Evolutionary conservation across 1,140 invertebrate genomes (phyloP).

Genomic region (Centruroides vittatus): DNA sequence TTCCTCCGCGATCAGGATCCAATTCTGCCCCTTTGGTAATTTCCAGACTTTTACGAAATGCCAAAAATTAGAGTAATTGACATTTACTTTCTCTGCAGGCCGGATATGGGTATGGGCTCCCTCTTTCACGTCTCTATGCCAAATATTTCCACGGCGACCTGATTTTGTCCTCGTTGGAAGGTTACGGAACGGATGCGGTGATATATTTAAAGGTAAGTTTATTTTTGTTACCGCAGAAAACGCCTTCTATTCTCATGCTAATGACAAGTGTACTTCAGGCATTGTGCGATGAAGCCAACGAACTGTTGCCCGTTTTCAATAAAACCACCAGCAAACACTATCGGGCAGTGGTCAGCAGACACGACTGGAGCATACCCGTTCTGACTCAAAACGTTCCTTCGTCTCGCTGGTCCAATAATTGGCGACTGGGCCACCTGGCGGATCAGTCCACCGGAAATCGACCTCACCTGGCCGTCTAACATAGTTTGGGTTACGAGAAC

Average conservation of each 20-base stretch:
- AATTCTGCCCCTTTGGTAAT: slow-evolving; percentile 75
- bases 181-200: slow-evolving; percentile 89
- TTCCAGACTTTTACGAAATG: background rate
- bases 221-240: no score
- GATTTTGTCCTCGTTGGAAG: slow-evolving; percentile 80
- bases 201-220: slow-evolving; percentile 81
- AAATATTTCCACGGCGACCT: slow-evolving; percentile 88
- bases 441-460: no score
- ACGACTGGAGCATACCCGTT: slow-evolving; percentile 52
- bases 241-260: no score
- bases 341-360: slow-evolving; percentile 53
- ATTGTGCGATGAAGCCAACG: slow-evolving; percentile 85
- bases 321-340: slow-evolving; percentile 86
- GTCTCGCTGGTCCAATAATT: no score
- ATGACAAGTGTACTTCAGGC: slow-evolving; percentile 40
- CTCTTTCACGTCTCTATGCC: slow-evolving; percentile 90
- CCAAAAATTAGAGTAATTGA: no score
- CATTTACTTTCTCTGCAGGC: slow-evolving; percentile 23
- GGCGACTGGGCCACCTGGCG: no score
- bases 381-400: background rate
- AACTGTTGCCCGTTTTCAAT: slow-evolving; percentile 90
- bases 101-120: slow-evolving; percentile 95
- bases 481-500: no score
- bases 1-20: slow-evolving; percentile 56
- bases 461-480: no score